Evolutionary conservation across 2,888 invertebrate genomes (phyloP), one percentile per base, ranked within the genome.

Genomic region (Neoitamus cyanurus): DNA sequence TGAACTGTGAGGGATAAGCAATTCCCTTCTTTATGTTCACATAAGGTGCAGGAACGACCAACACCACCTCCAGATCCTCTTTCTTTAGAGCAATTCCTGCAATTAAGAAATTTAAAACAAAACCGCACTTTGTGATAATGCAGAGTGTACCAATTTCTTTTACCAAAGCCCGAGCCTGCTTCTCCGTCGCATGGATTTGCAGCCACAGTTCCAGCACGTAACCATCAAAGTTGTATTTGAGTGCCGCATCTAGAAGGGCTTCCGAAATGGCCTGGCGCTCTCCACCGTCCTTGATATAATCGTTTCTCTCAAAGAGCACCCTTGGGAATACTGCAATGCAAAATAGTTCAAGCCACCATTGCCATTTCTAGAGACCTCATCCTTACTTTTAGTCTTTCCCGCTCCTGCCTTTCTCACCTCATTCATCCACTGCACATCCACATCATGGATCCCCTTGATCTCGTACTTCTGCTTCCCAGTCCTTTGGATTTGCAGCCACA

Each of bases 161-260:
- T 15, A 58, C 58, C 20, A 58, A 58, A 7, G 58, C 58, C 20
- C 58, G 58, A 0, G 58, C 58, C 25, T 58, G 58, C 20, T 58
- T 58, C 20, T 58, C 58, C 3, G 58, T 58, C 3, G 58, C 58
- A 20, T 58, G 58, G 15, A 97, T 92, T 91, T 97, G 97, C 20
- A 96, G 95, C 94, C 98, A 97, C 80, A 98, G 93, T 92, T 99
- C 99, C 3, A 99, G 89, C 0, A 98, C 97, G 46, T 96, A 94
- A 0, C 99, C 99, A 91, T 97, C 95, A 91, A 99, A 97, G 87
- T 94, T 93, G 91, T 96, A 94, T 85, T 94, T 93, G 92, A 96
- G 93, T 86, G 95, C 94, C 13, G 94, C 92, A 86, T 95, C 94
- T 46, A 94, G 92, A 0, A 98, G 93, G 75, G 94, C 92, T 46